These are phyloP conservation scores for Pheosia tremula DNA, from an alignment of 2,888 invertebrate species.

Conservation along the genomic window DNA sequence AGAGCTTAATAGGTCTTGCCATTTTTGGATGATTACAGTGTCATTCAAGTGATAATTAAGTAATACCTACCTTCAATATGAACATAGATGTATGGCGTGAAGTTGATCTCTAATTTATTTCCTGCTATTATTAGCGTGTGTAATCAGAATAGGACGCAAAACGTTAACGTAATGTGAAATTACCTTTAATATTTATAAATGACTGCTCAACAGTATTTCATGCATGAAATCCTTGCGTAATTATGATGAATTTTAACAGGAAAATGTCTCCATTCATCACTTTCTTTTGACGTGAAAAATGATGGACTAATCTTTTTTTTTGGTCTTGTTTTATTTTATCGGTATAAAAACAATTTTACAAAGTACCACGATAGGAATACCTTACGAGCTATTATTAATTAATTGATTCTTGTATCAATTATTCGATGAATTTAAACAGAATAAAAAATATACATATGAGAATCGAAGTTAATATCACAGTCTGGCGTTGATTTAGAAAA, in stretches of 20 bases:
- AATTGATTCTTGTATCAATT: conserved; percentile 24
- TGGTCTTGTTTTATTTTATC: conserved; percentile 40
- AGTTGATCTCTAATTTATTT: neutral
- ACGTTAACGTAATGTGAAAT: conserved; percentile 25
- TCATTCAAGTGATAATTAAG: too few species aligned
- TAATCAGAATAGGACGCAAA: conserved; percentile 5
- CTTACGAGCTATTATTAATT: conserved; percentile 41
- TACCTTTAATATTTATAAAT: conserved; percentile 43
- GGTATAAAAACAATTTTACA: conserved; percentile 49
- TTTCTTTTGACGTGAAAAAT: conserved; percentile 38
- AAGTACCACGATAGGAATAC: conserved; percentile 20
- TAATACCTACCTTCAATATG: too few species aligned
- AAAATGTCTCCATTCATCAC: conserved; percentile 45
- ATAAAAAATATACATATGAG: conserved; percentile 35
- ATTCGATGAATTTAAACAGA: conserved; percentile 26
- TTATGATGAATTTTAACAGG: conserved; percentile 62
- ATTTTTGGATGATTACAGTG: too few species aligned
- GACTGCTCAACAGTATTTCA: conserved; percentile 52
- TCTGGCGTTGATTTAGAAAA: conserved; percentile 35
- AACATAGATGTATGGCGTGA: too few species aligned
- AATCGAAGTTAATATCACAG: conserved; percentile 62
- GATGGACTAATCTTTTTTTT: conserved; percentile 18
- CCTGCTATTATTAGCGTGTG: neutral
- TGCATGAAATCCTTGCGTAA: conserved; percentile 57
- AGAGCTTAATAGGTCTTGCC: too few species aligned